These are phyloP conservation scores for Aphodius sticticus DNA, from an alignment of 2,888 invertebrate species.

Conservation along the genomic window DNA sequence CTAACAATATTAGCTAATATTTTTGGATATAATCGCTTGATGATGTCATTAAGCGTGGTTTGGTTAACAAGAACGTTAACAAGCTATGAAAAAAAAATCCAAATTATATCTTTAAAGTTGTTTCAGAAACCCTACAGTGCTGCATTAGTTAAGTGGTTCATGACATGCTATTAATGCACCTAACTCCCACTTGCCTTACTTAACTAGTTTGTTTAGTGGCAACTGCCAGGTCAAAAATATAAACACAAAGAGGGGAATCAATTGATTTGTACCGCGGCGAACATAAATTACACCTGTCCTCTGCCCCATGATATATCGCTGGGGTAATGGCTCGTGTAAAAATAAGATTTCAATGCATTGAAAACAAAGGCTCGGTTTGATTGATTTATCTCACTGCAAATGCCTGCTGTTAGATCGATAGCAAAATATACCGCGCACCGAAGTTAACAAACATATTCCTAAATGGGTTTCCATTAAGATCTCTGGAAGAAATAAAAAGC, in stretches of 20 bases:
- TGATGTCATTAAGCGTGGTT: too few species aligned
- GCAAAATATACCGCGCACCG: neutral
- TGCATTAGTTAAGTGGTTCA: too few species aligned
- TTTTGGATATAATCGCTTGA: too few species aligned
- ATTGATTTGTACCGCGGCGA: neutral
- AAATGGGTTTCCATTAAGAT: neutral
- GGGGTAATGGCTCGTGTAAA: neutral
- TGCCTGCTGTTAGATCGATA: neutral
- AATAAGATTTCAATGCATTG: constrained; percentile 4
- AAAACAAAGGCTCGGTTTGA: neutral
- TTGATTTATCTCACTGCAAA: neutral
- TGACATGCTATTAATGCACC: too few species aligned
- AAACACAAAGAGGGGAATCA: neutral
- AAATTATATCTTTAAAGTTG: too few species aligned
- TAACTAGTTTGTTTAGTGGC: too few species aligned
- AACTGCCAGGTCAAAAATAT: too few species aligned
- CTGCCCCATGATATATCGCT: neutral
- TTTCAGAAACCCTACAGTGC: too few species aligned
- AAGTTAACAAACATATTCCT: constrained; percentile 4
- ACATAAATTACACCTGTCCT: neutral
- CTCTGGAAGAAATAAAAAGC: neutral
- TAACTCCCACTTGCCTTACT: too few species aligned
- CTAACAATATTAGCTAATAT: too few species aligned
- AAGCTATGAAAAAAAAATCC: too few species aligned
- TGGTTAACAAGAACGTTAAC: too few species aligned